Percentiles rank a stretch among this genome's conserved stretches.
phyloP scores from a whole-genome alignment of 2,797 vertebrate species.

The Threskiornis aethiopicus region DNA sequence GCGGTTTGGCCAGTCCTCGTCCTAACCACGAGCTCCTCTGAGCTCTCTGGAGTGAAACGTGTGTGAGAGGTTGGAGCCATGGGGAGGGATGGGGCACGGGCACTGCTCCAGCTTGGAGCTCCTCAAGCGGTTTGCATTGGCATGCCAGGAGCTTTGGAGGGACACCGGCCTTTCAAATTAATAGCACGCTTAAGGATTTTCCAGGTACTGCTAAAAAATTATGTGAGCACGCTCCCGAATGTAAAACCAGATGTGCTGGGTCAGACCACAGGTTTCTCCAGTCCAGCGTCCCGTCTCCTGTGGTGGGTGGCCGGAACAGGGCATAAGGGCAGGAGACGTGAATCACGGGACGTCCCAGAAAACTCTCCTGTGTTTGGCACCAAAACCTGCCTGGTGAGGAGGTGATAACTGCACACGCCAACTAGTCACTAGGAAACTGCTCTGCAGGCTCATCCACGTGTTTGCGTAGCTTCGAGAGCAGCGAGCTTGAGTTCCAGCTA shows the following conservation, averaged over 20 bases:
- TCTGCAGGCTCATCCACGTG: neutral
- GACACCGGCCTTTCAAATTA: slow-evolving; percentile 49
- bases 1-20: slow-evolving; percentile 3
- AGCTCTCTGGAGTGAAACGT: neutral
- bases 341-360: neutral
- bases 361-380: neutral
- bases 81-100: neutral
- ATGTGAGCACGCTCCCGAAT: neutral
- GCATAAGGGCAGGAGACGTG: neutral
- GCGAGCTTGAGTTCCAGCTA: neutral
- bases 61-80: neutral
- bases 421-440: neutral
- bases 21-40: neutral
- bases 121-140: slow-evolving; percentile 2
- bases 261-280: neutral
- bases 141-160: slow-evolving; percentile 19
- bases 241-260: slow-evolving; percentile 29
- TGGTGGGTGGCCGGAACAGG: neutral
- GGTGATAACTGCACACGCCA: neutral
- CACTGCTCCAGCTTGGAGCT: neutral
- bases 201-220: slow-evolving; percentile 55
- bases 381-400: neutral
- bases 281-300: neutral
- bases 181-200: slow-evolving; percentile 34
- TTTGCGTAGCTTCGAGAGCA: neutral